Evolutionary conservation across 1,140 invertebrate species (phyloP), one percentile per base, ranked within the genome.

Genomic region (Drosophila lini): DNA sequence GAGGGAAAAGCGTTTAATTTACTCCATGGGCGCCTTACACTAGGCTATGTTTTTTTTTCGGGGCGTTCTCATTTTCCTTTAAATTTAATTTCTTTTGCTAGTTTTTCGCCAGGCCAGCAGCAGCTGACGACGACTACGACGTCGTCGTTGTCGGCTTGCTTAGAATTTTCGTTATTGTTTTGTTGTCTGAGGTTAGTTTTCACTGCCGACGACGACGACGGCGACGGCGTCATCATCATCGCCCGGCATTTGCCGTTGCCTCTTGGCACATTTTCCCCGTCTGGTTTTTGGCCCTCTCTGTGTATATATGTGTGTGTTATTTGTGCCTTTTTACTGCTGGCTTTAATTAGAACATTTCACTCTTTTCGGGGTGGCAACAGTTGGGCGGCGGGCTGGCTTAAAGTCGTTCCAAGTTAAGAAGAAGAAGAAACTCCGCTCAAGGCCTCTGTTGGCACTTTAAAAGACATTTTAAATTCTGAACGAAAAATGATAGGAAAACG

Each of bases 261-360:
- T 80, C 81, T 88, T 88, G 83, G 83, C 83, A 86, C 83, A 86
- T 88, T 86, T 86, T 78, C 74, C 63, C 78, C 64, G 67, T 65
- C 67, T 60, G 67, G 56, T 77, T 34, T 62, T 61, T 68, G 76
- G 45, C 56, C 64, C 55, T 64, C 19, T 64, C 19, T 28, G 13
- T 32, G 3, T 55, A 9, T 13, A 1, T 45, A 2, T 41, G 13
- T 63, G 16, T 32, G 10, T 68, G 28, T 64, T 67, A 61, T 67
- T 68, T 68, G 67, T 57, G 68, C 68, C 68, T 88, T 88, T 88
- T 88, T 86, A 88, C 83, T 82, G 82, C 74, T 81, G 80, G 74
- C 84, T 88, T 88, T 88, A 88, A 88, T 88, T 88, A 88, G 83
- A 88, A 89, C 83, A 89, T 88, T 88, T 88, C 77, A 88, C 83